Percentiles rank a stretch among this genome's conserved stretches.
Evolutionary conservation across 2,113 vertebrate species (phyloP).

Genomic region (Rhinolophus ferrumequinum): DNA sequence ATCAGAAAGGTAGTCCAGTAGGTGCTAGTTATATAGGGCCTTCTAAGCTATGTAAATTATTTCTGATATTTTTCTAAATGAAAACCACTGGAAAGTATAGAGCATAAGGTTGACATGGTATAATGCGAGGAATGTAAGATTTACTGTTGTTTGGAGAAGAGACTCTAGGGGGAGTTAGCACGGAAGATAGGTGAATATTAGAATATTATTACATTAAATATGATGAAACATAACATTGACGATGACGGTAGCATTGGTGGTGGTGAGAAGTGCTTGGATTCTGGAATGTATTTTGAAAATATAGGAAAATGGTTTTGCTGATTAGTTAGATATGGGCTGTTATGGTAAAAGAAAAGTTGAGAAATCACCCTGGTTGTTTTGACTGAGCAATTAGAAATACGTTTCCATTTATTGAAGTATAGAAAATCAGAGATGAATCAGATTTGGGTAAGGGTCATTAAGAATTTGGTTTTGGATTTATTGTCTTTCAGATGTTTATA

Average conservation of each 20-base stretch:
- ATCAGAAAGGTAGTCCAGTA: not conserved
- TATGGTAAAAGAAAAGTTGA: not conserved
- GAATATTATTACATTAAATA: not conserved
- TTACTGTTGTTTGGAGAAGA: not conserved
- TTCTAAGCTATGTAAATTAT: not conserved
- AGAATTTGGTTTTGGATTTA: not conserved
- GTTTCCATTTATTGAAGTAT: not conserved
- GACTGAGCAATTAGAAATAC: not conserved
- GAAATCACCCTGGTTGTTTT: not conserved
- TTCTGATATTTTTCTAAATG: not conserved
- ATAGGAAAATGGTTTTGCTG: not conserved
- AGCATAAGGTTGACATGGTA: not conserved
- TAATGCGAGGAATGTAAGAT: not conserved
- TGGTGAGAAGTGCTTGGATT: not conserved
- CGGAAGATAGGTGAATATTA: not conserved
- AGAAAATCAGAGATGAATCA: not conserved
- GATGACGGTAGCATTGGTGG: not conserved
- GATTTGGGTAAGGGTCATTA: not conserved
- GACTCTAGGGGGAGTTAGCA: rapidly evolving
- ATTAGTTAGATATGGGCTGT: not conserved
- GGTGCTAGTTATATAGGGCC: not conserved
- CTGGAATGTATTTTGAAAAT: not conserved
- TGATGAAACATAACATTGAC: not conserved
- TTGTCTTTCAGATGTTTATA: not conserved
- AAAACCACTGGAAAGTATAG: not conserved